These are phyloP conservation scores for Sebastes vulpes DNA, from an alignment of 2,797 vertebrate species.

Conservation along the genomic window DNA sequence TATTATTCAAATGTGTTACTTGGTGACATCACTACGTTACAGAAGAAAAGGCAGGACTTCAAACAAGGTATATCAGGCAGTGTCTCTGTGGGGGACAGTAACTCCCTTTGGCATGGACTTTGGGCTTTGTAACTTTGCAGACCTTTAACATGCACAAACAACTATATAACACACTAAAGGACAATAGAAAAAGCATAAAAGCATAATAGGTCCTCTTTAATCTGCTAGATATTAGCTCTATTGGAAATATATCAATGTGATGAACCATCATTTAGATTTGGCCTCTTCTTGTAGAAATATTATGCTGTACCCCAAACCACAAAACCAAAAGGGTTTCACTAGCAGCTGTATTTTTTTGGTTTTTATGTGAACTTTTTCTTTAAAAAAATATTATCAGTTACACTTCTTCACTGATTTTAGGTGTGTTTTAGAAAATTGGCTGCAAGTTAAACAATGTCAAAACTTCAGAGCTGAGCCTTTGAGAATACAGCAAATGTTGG, in stretches of 20 bases:
- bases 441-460: conserved; percentile 21
- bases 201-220: background rate
- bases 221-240: background rate
- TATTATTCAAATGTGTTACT: too few species aligned
- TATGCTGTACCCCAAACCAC: background rate
- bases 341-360: background rate
- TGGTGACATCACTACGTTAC: too few species aligned
- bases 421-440: conserved; percentile 37
- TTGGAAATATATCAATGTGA: background rate
- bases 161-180: too few species aligned
- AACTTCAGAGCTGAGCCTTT: conserved; percentile 13
- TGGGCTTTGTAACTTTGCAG: too few species aligned
- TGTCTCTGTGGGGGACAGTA: too few species aligned
- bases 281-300: background rate
- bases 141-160: too few species aligned
- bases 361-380: background rate
- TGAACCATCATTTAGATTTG: background rate
- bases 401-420: background rate
- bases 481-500: conserved; percentile 16
- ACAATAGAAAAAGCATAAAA: background rate
- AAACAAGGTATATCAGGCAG: too few species aligned
- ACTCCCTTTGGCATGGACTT: too few species aligned
- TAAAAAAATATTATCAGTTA: background rate
- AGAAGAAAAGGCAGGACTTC: too few species aligned
- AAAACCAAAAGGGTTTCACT: background rate